Percentiles rank a stretch among this genome's conserved stretches.
These are phyloP conservation scores for Papilio machaon DNA, from an alignment of 1,140 invertebrate genomes.

Conservation along the genomic window DNA sequence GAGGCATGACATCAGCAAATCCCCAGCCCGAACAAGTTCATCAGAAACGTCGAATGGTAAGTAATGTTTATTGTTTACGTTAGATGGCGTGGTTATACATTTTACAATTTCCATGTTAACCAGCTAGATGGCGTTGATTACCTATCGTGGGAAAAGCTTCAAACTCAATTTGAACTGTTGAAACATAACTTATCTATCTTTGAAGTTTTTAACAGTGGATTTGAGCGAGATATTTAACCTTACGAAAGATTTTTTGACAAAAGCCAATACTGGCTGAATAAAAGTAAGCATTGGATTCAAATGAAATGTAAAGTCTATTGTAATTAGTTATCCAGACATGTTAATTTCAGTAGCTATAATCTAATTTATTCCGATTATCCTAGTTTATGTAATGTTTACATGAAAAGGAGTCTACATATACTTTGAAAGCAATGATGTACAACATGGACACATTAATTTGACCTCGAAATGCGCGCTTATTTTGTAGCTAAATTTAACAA, in stretches of 20 bases:
- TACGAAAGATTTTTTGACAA: no score
- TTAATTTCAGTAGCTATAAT: neutral
- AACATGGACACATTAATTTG: neutral
- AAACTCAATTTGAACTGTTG: no score
- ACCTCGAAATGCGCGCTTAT: neutral
- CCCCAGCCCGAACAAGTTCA: slow-evolving; percentile 75
- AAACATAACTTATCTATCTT: no score
- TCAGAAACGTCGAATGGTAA: slow-evolving; percentile 89
- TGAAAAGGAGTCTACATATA: neutral
- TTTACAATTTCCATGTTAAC: neutral
- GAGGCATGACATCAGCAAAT: slow-evolving; percentile 84
- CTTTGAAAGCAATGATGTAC: neutral
- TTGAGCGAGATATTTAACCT: no score
- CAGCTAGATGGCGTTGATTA: neutral
- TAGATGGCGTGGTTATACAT: slow-evolving; percentile 33
- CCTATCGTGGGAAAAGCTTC: no score
- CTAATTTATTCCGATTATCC: neutral
- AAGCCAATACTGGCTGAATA: no score
- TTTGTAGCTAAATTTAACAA: no score
- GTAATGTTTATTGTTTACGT: slow-evolving; percentile 65
- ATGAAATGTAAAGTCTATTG: no score
- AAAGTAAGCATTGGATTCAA: no score
- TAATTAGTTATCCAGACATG: neutral
- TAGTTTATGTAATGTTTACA: neutral
- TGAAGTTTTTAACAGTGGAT: no score